phyloP scores from a whole-genome alignment of 2,113 vertebrate species.

The Nestor notabilis region DNA sequence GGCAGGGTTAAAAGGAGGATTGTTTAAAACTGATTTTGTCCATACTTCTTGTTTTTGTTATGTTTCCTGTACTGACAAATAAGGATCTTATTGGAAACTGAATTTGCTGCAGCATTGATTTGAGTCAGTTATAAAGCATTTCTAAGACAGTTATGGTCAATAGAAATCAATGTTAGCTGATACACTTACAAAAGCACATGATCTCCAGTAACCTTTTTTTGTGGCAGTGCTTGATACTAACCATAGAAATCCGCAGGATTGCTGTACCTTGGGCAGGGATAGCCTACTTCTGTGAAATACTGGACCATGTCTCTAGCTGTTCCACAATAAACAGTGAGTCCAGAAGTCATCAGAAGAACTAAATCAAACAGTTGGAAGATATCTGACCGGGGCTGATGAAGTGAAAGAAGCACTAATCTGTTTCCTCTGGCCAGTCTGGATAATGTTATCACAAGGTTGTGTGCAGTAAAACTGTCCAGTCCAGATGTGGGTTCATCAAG shows the following conservation, averaged over 20 bases:
- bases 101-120: neutral
- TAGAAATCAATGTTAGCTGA: neutral
- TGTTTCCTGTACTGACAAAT: neutral
- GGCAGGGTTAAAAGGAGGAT: neutral
- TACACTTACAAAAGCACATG: neutral
- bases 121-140: neutral
- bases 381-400: conserved; percentile 95
- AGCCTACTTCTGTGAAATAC: conserved; percentile 87
- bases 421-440: conserved; percentile 92
- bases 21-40: neutral
- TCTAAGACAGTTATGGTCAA: neutral
- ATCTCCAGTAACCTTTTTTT: neutral
- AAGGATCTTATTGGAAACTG: neutral
- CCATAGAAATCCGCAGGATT: conserved; percentile 96
- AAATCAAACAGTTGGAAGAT: conserved; percentile 95
- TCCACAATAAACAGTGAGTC: conserved; percentile 88
- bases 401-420: conserved; percentile 89
- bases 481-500: conserved; percentile 95
- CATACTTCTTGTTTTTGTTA: neutral
- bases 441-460: conserved; percentile 93
- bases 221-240: conserved; percentile 66
- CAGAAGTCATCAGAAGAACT: conserved; percentile 89
- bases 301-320: conserved; percentile 89
- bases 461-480: conserved; percentile 96
- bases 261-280: conserved; percentile 92